Evolutionary conservation across 2,113 vertebrate species (phyloP).

Genomic region (Tringa solitaria): DNA sequence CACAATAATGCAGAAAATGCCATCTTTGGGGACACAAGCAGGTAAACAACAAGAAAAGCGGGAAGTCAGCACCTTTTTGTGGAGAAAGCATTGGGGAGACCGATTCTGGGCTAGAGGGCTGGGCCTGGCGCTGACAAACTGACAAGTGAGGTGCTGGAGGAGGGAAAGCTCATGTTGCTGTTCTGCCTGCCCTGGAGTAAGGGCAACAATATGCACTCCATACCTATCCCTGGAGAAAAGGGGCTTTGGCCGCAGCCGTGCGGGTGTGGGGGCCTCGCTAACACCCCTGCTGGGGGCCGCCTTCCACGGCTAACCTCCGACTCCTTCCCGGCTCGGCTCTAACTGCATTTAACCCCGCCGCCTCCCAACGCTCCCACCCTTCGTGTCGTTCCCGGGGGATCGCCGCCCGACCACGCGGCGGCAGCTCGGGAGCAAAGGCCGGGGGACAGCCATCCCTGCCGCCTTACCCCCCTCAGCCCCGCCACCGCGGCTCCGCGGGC

Average conservation of each 20-base stretch:
- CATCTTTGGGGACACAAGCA: neutral
- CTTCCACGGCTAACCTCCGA: neutral
- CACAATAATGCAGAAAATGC: fast-evolving
- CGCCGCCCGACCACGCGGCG: neutral
- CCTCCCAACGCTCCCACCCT: fast-evolving
- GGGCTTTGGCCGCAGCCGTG: fast-evolving
- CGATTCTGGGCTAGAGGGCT: fast-evolving
- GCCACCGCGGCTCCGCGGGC: too few species aligned
- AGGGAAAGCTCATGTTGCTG: fast-evolving
- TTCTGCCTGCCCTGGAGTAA: too few species aligned
- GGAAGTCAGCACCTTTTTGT: neutral
- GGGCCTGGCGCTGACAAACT: neutral
- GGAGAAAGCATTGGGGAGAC: neutral
- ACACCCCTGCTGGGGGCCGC: fast-evolving
- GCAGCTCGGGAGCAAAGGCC: neutral
- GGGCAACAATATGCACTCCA: fast-evolving
- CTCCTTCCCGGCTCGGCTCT: too few species aligned
- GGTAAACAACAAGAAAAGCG: fast-evolving
- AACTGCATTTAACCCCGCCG: neutral
- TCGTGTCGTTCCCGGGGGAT: fast-evolving
- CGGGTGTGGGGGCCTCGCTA: fast-evolving
- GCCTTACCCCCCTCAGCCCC: neutral
- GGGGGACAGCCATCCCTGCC: neutral
- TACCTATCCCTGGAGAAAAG: fast-evolving
- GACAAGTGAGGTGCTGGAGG: fast-evolving